Conservation (phyloP, 2,888 invertebrate species). For the Onthophagus sagittarius region DNA sequence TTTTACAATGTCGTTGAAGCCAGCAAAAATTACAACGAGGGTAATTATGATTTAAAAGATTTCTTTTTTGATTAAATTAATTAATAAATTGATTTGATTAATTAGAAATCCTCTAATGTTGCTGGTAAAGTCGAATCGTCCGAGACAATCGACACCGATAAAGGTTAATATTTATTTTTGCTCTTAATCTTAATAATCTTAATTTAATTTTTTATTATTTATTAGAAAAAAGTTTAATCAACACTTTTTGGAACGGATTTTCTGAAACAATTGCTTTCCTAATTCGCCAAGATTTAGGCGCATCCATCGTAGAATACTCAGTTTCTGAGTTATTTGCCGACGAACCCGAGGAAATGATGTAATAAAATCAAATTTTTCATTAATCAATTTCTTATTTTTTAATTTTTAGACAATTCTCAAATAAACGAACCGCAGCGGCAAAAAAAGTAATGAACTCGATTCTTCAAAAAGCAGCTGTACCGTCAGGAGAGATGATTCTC, state of each 20-base stretch:
- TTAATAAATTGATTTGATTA: too few relatives aligned
- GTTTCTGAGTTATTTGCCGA: slow-evolving; percentile 13
- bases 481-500: background rate
- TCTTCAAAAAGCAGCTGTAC: background rate
- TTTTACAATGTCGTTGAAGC: background rate
- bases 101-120: background rate
- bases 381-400: background rate
- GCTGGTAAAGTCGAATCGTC: background rate
- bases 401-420: slow-evolving; percentile 7
- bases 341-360: slow-evolving; percentile 19
- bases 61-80: too few relatives aligned
- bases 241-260: background rate
- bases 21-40: background rate
- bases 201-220: background rate
- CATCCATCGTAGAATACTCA: slow-evolving; percentile 13
- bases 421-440: background rate
- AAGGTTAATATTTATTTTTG: background rate
- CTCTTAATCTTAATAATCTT: background rate
- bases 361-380: background rate
- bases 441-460: slow-evolving; percentile 4
- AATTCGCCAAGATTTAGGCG: background rate
- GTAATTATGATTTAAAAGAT: background rate
- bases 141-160: background rate
- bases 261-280: background rate
- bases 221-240: background rate